phyloP scores from a whole-genome alignment of 2,797 vertebrate genomes.

The Garrulus glandarius region DNA sequence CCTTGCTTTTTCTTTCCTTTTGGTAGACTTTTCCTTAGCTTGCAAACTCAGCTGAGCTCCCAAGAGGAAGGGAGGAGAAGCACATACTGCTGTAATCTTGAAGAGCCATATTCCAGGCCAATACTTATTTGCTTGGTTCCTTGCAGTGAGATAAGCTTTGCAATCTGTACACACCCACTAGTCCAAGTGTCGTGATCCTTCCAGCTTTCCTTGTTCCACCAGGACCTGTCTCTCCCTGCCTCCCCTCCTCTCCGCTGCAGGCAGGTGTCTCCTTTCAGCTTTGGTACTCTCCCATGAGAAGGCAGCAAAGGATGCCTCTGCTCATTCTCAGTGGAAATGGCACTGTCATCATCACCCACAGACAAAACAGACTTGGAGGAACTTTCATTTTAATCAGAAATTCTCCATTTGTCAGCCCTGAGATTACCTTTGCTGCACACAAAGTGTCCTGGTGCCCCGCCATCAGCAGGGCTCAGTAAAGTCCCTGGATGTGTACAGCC shows the following conservation, averaged over 20 bases:
- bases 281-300: background rate
- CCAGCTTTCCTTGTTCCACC: background rate
- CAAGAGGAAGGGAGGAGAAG: conserved; percentile 17
- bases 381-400: background rate
- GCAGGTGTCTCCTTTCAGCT: background rate
- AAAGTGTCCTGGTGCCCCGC: background rate
- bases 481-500: background rate
- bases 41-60: conserved; percentile 2
- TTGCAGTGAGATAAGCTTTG: background rate
- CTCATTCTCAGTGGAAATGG: background rate
- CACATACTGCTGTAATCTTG: background rate
- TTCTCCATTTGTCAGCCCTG: background rate
- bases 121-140: background rate
- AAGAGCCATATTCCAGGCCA: background rate
- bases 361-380: background rate
- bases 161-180: background rate
- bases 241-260: background rate
- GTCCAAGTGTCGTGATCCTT: background rate
- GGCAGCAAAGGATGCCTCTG: background rate
- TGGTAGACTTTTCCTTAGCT: background rate
- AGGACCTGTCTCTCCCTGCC: background rate
- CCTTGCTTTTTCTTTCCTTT: background rate
- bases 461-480: background rate
- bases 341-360: fast-evolving
- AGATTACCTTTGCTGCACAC: background rate